phyloP scores from a whole-genome alignment of 2,113 vertebrate species.

The Ceratotherium simum region DNA sequence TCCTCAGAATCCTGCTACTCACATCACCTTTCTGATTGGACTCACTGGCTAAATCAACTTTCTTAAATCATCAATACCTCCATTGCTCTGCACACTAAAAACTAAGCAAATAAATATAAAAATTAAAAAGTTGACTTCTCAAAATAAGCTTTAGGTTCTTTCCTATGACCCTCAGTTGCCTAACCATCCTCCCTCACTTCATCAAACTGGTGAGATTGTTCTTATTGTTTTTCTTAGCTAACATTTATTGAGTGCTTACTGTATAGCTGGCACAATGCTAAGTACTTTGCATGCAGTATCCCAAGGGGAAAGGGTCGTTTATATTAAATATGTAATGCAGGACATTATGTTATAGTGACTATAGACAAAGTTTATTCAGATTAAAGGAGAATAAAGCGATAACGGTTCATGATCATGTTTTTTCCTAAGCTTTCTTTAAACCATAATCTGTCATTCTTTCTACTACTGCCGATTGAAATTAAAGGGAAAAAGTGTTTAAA shows the following conservation, averaged over 20 bases:
- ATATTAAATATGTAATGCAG: neutral
- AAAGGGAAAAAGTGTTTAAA: constrained; percentile 34
- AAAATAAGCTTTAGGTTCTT: neutral
- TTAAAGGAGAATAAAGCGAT: neutral
- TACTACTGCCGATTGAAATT: constrained; percentile 35
- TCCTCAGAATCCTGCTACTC: neutral
- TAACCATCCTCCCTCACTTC: neutral
- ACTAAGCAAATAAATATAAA: too few relatives aligned
- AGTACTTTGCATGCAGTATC: neutral
- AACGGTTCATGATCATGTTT: neutral
- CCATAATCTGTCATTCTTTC: neutral
- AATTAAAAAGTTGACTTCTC: neutral
- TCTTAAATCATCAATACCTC: neutral
- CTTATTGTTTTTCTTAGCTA: neutral
- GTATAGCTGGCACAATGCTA: neutral
- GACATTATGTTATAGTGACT: neutral
- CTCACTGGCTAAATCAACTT: neutral
- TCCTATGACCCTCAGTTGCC: neutral
- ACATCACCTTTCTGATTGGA: neutral
- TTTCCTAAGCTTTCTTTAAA: neutral
- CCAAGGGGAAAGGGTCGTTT: neutral
- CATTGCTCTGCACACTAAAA: neutral
- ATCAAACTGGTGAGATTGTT: neutral
- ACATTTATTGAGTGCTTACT: neutral
- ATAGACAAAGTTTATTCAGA: neutral